These are phyloP conservation scores for Electrophaes corylata DNA, from an alignment of 2,888 invertebrate species.

Conservation along the genomic window DNA sequence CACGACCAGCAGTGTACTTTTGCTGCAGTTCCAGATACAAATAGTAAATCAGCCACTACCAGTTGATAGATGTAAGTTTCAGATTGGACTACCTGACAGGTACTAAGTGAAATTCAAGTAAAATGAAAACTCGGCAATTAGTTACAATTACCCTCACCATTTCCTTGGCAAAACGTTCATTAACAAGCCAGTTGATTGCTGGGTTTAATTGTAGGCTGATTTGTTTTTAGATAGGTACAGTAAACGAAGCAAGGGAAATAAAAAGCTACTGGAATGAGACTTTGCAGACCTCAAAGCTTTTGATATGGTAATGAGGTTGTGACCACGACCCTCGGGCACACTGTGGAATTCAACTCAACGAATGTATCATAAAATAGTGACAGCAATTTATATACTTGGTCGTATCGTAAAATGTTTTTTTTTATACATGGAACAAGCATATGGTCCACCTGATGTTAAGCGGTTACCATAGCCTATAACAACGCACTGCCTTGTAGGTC, in stretches of 20 bases:
- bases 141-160: not conserved
- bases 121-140: not conserved
- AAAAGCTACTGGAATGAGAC: slow-evolving; percentile 34
- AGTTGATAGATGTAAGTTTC: not conserved
- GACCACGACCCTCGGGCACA: slow-evolving; percentile 25
- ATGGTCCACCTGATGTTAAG: no score
- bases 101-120: not conserved
- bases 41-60: no score
- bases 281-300: slow-evolving; percentile 40
- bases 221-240: slow-evolving; percentile 10
- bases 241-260: slow-evolving; percentile 29
- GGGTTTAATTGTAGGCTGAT: slow-evolving; percentile 10
- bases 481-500: no score
- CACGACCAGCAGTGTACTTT: no score
- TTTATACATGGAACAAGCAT: no score
- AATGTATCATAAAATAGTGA: not conserved
- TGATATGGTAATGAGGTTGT: slow-evolving; percentile 55
- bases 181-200: slow-evolving; percentile 3
- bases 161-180: slow-evolving; percentile 1
- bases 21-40: no score
- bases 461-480: no score
- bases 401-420: no score
- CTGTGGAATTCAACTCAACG: not conserved
- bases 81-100: not conserved
- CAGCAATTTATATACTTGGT: not conserved